Evolutionary conservation across 2,113 vertebrate genomes (phyloP).

Genomic region (Psittacara wagleri): DNA sequence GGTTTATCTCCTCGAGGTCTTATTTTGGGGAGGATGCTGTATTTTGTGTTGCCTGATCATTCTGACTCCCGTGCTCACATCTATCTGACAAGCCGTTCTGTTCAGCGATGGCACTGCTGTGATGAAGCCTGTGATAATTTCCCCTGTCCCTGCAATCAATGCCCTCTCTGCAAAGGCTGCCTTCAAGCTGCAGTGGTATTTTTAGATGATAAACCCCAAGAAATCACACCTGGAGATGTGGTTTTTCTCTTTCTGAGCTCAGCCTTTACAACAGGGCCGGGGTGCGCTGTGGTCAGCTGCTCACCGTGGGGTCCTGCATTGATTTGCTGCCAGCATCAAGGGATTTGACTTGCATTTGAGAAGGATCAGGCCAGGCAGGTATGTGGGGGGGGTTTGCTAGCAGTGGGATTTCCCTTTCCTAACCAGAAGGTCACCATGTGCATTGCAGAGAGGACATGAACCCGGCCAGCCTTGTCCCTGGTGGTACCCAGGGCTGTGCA

Average conservation of each 20-base stretch:
- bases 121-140: not conserved
- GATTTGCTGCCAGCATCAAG: not conserved
- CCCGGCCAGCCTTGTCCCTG: not conserved
- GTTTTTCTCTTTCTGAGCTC: not conserved
- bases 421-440: not conserved
- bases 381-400: not conserved
- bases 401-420: not conserved
- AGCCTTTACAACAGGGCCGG: not conserved
- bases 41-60: not conserved
- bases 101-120: not conserved
- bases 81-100: not conserved
- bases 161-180: not conserved
- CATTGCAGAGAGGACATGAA: not conserved
- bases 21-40: fast-evolving
- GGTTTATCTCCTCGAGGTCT: not conserved
- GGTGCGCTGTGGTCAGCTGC: fast-evolving
- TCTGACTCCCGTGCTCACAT: not conserved
- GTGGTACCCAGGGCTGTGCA: not conserved
- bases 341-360: not conserved
- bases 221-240: not conserved
- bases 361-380: not conserved
- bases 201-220: not conserved
- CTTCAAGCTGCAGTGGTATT: not conserved
- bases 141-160: not conserved
- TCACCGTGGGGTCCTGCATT: fast-evolving